These are phyloP conservation scores for Oncorhynchus keta DNA, from an alignment of 2,113 vertebrate genomes.

Conservation along the genomic window DNA sequence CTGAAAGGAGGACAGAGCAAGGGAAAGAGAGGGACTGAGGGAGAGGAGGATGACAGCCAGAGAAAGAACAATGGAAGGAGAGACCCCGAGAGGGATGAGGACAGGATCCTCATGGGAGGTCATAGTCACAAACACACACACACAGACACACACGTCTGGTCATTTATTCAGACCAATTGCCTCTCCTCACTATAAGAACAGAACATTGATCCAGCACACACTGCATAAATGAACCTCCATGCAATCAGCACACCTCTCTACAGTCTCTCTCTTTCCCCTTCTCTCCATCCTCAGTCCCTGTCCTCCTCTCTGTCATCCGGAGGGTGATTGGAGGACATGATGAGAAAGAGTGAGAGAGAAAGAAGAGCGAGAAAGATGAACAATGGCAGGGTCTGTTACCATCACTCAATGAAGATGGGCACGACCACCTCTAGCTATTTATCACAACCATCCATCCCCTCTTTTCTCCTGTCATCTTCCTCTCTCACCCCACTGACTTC, in stretches of 20 bases:
- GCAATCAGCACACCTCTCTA: too few species aligned
- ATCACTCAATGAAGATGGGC: neutral
- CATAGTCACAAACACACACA: neutral
- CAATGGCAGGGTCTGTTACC: conserved; percentile 3
- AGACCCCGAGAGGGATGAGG: neutral
- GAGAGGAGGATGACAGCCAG: too few species aligned
- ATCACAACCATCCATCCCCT: neutral
- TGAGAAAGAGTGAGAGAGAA: neutral
- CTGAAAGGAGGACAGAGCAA: too few species aligned
- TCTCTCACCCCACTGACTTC: neutral
- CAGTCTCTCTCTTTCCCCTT: too few species aligned
- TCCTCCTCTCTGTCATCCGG: neutral
- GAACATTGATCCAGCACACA: too few species aligned
- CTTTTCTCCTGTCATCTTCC: conserved; percentile 17
- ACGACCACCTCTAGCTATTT: neutral
- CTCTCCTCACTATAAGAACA: too few species aligned
- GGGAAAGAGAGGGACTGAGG: too few species aligned
- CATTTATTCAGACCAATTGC: too few species aligned
- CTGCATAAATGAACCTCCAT: too few species aligned
- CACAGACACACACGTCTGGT: neutral
- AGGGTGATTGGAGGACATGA: neutral
- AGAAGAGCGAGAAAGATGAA: neutral
- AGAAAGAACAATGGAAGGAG: too few species aligned
- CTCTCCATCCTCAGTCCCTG: too few species aligned
- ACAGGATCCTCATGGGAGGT: neutral